Evolutionary conservation across 64 coral and sea anemone species (phyloP).

Genomic region (Porites australiensis): DNA sequence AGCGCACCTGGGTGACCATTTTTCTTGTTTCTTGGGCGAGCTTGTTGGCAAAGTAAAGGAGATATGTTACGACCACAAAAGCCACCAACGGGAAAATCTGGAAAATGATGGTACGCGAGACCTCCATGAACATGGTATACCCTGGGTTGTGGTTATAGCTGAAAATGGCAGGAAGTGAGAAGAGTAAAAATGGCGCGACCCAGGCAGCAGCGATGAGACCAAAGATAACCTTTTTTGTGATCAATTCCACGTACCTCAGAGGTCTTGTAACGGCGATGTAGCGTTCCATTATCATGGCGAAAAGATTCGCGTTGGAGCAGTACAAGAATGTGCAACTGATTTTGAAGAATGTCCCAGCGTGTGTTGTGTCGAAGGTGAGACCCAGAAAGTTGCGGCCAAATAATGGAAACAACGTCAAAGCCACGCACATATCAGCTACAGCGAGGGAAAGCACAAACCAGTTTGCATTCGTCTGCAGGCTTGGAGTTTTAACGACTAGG

Average conservation of each 20-base stretch:
- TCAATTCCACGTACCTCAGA: not conserved
- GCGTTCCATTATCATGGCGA: not conserved
- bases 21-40: not conserved
- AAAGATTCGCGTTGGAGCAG: constrained; percentile 6
- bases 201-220: not conserved
- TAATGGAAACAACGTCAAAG: not conserved
- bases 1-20: not conserved
- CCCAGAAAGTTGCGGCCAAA: not conserved
- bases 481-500: not conserved
- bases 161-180: not conserved
- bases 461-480: constrained; percentile 27
- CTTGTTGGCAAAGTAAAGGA: not conserved
- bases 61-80: not conserved
- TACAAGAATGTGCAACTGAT: not conserved
- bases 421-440: constrained; percentile 9
- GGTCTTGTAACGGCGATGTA: not conserved
- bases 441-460: constrained; percentile 64
- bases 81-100: not conserved
- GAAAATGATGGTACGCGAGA: not conserved
- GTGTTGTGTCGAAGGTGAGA: not conserved
- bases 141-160: not conserved
- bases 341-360: constrained; percentile 4
- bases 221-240: not conserved
- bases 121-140: not conserved
- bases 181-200: not conserved